Base-by-base conservation (phyloP, 2,888 invertebrate genomes). In the Leptura quadrifasciata region DNA sequence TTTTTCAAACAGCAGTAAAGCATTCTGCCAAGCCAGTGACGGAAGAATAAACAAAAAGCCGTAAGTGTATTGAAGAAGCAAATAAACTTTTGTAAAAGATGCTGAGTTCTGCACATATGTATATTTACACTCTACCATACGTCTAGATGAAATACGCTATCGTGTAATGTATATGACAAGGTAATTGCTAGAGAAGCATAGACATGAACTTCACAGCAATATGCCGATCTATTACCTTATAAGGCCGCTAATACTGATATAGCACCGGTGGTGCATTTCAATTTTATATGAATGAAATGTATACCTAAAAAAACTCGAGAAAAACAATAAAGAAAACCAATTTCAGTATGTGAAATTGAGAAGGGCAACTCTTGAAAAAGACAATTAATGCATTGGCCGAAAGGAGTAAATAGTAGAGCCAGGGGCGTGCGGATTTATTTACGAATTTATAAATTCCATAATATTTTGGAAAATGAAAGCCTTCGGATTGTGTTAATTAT, bases 71-170 rank as follows among this genome's bases (percentile, higher is more conserved):
- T 47, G 47, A 47, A 47, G 47, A 47, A 47, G 47, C 47, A 47
- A 47, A 47, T 47, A n/a, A 17, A 47, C 47, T 47, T 0, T 47
- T n/a, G n/a, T 47, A 47, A 47, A 47, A n/a, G 47, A 47, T 47
- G 47, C 47, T 47, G 47, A n/a, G 17, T 47, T 47, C 47, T 47
- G 47, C 47, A n/a, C 47, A 47, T 6, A 47, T 47, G 47, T n/a
- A 47, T 47, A 47, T n/a, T 63, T 63, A 35, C 35, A 35, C 18
- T 63, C 20, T 18, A 27, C 39, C 63, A 39, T 35, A 63, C 63
- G 31, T 5, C 20, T 17, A 61, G 61, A 61, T 61, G n/a, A 61
- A 61, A 61, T 61, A 61, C 61, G n/a, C 61, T n/a, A 47, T n/a
- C 47, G 47, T 47, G 47, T 47, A 47, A 47, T 47, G 47, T 47